Evolutionary conservation across 2,113 vertebrate species (phyloP), one percentile per base, ranked within the genome.

Genomic region (Labeo catla): DNA sequence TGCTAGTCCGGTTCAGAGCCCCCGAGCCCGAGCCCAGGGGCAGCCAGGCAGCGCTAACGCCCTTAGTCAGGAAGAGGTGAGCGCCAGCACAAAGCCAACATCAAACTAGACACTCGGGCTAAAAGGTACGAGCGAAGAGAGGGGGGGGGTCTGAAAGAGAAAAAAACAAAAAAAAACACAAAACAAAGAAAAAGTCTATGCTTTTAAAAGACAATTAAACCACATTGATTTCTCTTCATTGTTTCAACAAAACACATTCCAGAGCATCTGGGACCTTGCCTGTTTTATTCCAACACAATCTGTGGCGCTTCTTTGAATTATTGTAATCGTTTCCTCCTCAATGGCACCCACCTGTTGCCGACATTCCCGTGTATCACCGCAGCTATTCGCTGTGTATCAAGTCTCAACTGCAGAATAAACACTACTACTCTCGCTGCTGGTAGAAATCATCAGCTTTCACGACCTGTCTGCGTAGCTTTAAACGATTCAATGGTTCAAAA

Each of bases 1-100:
- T 68, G 43, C 79, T 54, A 82, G 79, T 76, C 79, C 72, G 68
- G 83, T 77, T 63, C 57, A 15, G 72, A 79, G 65, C 76, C 87
- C 83, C 36, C 52, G 15, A 59, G 82, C 82, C 68, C 21, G 11
- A 85, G 68, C 87, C 19, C 76, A 70, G 86, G 73, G 84, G 66
- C 74, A 88, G 70, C 79, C 81, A 83, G 85, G 82, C 84, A 86
- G 63, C 85, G 84, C 57, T 86, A 88, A 87, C 80, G 84, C 81
- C 86, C 83, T 77, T 36, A 83, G 81, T 84, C 89, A 89, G 89
- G 76, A 86, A 82, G 85, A 86, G 82, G 74, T 73, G 74, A 83
- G 68, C 76, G 66, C 83, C 76, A 86, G 81, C 84, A 84, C 84
- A 87, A 87, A 89, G 81, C 86, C 85, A 83, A 63, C 84, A 73